Base-by-base conservation (phyloP, 2,113 vertebrate genomes). In the Barbus barbus region DNA sequence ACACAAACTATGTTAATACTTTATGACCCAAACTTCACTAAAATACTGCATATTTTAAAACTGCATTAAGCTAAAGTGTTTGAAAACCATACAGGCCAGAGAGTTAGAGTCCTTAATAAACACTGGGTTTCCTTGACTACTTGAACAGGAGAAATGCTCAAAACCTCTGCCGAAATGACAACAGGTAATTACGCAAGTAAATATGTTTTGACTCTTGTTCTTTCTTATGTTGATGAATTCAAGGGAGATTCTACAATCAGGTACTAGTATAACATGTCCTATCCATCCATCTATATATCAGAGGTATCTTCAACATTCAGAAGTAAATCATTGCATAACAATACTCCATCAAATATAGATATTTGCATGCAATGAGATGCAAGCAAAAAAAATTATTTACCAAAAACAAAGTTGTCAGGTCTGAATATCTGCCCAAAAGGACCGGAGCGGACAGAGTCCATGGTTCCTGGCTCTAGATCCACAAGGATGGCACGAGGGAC, bases 341-440 rank as follows among this genome's bases (percentile, higher is more conserved):
- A n/a, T 4, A 22, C 12, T 60, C 7, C 5, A 72, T n/a, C 8
- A 63, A 28, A 28, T 5, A 16, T 6, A 18, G 61, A 5, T 65
- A 9, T 65, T 16, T 65, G 26, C 26, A 65, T 65, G 14, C 28
- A 67, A 67, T 11, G 18, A 5, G 5, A 36, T 33, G 31, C 18
- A 33, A 67, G 28, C 1, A 16, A 9, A 36, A 9, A 1, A 0
- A 16, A 56, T 53, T n/a, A n/a, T n/a, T 7, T 90, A 94, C 92
- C 93, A 82, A 94, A 93, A 82, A 94, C 92, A 86, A 94, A 94
- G 92, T 93, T 94, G 89, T 94, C 93, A 0, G 93, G 92, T 86
- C 93, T 92, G 89, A 94, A 93, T 86, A 94, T 93, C 86, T 93
- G 93, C 85, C 93, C 93, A 2, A 93, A 94, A 60, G 92, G 93